Base-by-base conservation (phyloP, 2,797 vertebrate genomes). In the Alauda arvensis region DNA sequence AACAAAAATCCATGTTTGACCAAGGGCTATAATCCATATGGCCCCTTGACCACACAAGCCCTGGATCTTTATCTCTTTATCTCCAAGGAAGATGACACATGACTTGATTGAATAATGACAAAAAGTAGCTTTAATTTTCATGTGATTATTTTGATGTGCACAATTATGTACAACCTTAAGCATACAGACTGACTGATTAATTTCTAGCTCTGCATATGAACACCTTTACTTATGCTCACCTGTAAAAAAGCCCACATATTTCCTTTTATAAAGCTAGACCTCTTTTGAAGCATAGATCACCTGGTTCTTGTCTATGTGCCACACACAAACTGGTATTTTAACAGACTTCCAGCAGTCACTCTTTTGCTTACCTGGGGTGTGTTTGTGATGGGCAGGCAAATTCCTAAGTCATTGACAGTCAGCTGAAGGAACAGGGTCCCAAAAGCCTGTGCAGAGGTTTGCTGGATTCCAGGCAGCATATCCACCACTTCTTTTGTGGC, bases 401-500 rank as follows among this genome's bases (percentile, higher is more conserved):
- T 99, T 55, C 99, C 99, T 48, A 99, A 96, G 83, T 99, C 99
- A 57, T 99, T 99, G 84, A 99, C 99, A 13, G 99, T 99, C 66
- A 99, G 97, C 72, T 99, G 99, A 82, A 99, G 98, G 94, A 99
- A 99, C 25, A 99, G 98, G 2, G 99, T 99, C 92, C 99, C 99
- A 93, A 99, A 99, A 71, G 99, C 99, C 95, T 99, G 99, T 3
- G 98, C 98, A 8, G 99, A 99, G 15, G 99, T 99, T 94, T 99
- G 99, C 43, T 99, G 99, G 95, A 99, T 99, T 56, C 98, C 99
- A 18, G 99, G 99, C 70, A 99, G 96, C 97, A 99, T 99, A 92
- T 99, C 99, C 78, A 99, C 99, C 87, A 99, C 98, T 94, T 99
- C 99, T 91, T 99, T 99, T 6, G 99, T 99, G 90, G 99, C 99